Evolutionary conservation across 1,140 invertebrate genomes (phyloP).

Genomic region (Bombus pascuorum): DNA sequence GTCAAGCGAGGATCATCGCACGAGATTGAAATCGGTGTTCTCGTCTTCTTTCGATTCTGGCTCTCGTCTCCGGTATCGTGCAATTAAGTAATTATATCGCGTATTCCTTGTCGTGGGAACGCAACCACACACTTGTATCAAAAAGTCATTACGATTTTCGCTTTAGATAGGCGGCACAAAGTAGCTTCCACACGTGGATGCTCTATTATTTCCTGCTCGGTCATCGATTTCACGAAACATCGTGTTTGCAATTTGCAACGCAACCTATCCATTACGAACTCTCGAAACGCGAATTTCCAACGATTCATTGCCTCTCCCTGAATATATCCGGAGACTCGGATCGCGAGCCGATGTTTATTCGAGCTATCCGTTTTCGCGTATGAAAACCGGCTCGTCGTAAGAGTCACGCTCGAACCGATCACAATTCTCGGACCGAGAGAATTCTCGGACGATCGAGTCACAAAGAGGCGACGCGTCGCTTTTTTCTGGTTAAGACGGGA

Average conservation of each 20-base stretch:
- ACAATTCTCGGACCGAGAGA: no score
- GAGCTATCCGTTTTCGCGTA: no score
- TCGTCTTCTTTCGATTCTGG: background rate
- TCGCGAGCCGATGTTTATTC: no score
- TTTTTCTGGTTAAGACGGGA: no score
- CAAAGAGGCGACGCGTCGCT: no score
- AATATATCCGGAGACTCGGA: no score
- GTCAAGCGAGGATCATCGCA: background rate
- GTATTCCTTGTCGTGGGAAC: conserved; percentile 29
- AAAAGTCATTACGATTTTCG: conserved; percentile 48
- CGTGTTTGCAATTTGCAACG: conserved; percentile 1
- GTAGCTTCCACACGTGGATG: background rate
- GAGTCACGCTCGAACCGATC: no score
- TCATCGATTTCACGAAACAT: conserved; percentile 46
- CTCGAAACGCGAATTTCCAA: background rate
- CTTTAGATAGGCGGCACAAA: background rate
- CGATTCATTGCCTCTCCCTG: background rate
- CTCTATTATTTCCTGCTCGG: conserved; percentile 22
- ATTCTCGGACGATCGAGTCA: no score
- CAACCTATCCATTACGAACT: conserved; percentile 10
- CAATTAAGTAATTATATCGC: conserved; percentile 48
- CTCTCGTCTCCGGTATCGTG: background rate
- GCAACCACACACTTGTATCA: conserved; percentile 11
- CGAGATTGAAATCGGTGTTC: conserved; percentile 19
- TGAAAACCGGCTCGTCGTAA: no score